Evolutionary conservation across 2,113 vertebrate genomes (phyloP).

Genomic region (Melierax canorus): DNA sequence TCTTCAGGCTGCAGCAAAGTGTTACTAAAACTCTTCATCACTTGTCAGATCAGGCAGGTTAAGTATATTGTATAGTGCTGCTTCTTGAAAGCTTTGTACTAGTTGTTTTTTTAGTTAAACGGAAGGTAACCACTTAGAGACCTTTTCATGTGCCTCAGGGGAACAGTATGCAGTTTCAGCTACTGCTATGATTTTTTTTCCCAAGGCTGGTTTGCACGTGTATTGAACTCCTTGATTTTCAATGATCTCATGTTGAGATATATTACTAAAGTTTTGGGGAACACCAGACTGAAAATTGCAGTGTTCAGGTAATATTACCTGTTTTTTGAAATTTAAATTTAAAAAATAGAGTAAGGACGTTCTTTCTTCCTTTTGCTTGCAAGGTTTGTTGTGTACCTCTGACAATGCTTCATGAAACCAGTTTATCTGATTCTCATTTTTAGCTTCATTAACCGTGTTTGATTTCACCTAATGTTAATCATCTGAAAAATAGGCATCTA

Average conservation of each 20-base stretch:
- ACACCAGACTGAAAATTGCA: background rate
- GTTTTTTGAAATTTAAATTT: background rate
- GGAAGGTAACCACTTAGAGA: constrained; percentile 15
- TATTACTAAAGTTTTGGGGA: background rate
- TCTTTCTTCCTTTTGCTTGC: background rate
- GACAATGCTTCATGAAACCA: background rate
- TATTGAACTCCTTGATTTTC: background rate
- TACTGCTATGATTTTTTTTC: background rate
- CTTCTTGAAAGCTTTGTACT: background rate
- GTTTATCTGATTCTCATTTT: background rate
- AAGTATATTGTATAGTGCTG: constrained; percentile 15
- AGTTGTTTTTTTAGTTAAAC: constrained; percentile 43
- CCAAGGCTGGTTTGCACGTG: background rate
- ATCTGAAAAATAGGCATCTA: background rate
- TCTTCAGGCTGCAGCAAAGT: background rate
- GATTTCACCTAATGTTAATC: background rate
- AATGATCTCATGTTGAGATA: rapidly evolving
- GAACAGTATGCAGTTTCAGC: background rate
- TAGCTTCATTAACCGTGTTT: background rate
- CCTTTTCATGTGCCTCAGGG: background rate
- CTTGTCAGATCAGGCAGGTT: constrained; percentile 40
- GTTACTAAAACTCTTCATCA: constrained; percentile 42
- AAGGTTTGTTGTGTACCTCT: background rate
- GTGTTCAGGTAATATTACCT: background rate
- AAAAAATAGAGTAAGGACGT: background rate